Conservation (phyloP, 2,797 vertebrate species). For the Sebastes variabilis region DNA sequence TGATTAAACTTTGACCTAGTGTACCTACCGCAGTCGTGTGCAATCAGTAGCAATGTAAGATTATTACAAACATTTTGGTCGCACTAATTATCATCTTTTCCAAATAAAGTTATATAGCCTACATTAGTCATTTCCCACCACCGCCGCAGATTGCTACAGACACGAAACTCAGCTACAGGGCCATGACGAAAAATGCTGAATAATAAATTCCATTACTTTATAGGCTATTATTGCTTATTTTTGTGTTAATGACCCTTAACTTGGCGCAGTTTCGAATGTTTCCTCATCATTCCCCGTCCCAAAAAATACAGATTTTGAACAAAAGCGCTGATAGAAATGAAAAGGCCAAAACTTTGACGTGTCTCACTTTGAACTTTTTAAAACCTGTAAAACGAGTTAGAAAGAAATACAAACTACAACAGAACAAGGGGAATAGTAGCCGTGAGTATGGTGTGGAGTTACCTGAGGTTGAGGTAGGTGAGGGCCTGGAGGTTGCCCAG, state of each 20-base stretch:
- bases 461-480: conserved; percentile 96
- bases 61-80: not conserved
- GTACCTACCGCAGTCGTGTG: not conserved
- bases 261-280: not conserved
- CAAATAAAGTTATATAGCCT: not conserved
- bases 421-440: not conserved
- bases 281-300: not conserved
- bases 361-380: not conserved
- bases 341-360: not conserved
- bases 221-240: not conserved
- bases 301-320: not conserved
- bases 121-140: not conserved
- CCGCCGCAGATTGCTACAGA: not conserved
- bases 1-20: not conserved
- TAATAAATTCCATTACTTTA: not conserved
- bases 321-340: not conserved
- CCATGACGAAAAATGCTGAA: not conserved
- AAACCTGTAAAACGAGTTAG: not conserved
- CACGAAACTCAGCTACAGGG: not conserved
- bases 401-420: not conserved
- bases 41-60: not conserved
- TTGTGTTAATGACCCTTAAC: not conserved
- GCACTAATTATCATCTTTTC: not conserved
- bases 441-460: not conserved
- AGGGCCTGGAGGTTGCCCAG: conserved; percentile 91